Percentiles rank a stretch among this genome's conserved stretches.
phyloP scores from a whole-genome alignment of 2,113 vertebrate genomes.

The Peucedramus taeniatus region DNA sequence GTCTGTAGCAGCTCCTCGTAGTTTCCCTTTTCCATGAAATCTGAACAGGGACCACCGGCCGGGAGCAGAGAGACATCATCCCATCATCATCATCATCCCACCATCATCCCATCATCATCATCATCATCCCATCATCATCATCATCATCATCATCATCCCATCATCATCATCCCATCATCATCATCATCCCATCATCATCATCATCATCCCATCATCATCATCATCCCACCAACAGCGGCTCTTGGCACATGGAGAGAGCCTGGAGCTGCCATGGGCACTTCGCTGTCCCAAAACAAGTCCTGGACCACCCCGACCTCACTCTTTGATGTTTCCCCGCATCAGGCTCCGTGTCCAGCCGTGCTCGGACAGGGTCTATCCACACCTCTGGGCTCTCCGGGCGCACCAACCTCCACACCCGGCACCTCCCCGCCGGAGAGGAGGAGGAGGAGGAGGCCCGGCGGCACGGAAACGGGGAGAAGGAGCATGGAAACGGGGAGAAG shows the following conservation, averaged over 20 bases:
- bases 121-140: accelerated
- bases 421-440: accelerated
- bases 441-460: accelerated
- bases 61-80: not conserved
- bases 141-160: accelerated
- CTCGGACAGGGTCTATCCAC: accelerated
- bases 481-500: accelerated
- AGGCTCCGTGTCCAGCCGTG: accelerated
- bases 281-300: accelerated
- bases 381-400: accelerated
- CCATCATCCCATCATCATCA: accelerated
- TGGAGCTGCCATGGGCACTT: not conserved
- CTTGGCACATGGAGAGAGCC: not conserved
- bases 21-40: not conserved
- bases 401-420: accelerated
- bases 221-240: accelerated
- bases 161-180: accelerated
- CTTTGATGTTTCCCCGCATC: accelerated
- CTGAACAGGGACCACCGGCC: accelerated
- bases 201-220: not conserved
- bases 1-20: not conserved
- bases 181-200: accelerated
- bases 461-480: accelerated
- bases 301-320: accelerated
- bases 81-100: accelerated